Evolutionary conservation across 2,888 invertebrate species (phyloP).

Genomic region (Agrilus mali): DNA sequence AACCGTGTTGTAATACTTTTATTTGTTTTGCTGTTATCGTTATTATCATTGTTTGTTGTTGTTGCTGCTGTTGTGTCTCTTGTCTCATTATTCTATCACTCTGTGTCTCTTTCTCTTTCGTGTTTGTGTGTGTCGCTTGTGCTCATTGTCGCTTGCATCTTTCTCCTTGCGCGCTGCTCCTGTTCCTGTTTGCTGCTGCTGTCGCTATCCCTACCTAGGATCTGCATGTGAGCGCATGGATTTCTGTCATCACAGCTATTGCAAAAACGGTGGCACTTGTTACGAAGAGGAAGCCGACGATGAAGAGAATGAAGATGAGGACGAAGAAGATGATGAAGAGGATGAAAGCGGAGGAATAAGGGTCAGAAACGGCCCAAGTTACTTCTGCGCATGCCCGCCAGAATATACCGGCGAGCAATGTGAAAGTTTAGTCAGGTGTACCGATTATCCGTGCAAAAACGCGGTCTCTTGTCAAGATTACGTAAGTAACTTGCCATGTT

Average conservation of each 20-base stretch:
- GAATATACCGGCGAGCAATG: slow-evolving; percentile 31
- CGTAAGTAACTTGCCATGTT: slow-evolving; percentile 37
- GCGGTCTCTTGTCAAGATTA: slow-evolving; percentile 47
- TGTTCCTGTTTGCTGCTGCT: slow-evolving; percentile 10
- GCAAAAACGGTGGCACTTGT: slow-evolving; percentile 43
- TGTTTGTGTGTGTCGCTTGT: slow-evolving; percentile 10
- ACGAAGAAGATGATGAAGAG: no score
- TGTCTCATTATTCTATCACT: not conserved
- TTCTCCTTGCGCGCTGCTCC: slow-evolving; percentile 15
- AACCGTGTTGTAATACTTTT: no score
- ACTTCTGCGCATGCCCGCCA: slow-evolving; percentile 30
- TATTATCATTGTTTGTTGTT: slow-evolving; percentile 10
- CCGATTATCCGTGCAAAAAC: slow-evolving; percentile 46
- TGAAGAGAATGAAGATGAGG: not conserved
- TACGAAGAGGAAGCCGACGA: slow-evolving; percentile 20
- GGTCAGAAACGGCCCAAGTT: slow-evolving; percentile 11
- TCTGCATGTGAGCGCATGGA: slow-evolving; percentile 23
- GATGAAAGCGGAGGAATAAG: no score
- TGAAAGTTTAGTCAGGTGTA: slow-evolving; percentile 34
- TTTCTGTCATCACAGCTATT: slow-evolving; percentile 30
- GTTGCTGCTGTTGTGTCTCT: not conserved
- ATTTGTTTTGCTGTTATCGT: slow-evolving; percentile 7
- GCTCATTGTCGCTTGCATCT: slow-evolving; percentile 12
- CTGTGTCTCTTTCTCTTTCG: not conserved
- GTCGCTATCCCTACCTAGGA: slow-evolving; percentile 17